A percentile compares a stretch with the other conserved stretches of the same genome.
These are phyloP conservation scores for Enoplosus armatus DNA, from an alignment of 2,797 vertebrate species.

Conservation along the genomic window DNA sequence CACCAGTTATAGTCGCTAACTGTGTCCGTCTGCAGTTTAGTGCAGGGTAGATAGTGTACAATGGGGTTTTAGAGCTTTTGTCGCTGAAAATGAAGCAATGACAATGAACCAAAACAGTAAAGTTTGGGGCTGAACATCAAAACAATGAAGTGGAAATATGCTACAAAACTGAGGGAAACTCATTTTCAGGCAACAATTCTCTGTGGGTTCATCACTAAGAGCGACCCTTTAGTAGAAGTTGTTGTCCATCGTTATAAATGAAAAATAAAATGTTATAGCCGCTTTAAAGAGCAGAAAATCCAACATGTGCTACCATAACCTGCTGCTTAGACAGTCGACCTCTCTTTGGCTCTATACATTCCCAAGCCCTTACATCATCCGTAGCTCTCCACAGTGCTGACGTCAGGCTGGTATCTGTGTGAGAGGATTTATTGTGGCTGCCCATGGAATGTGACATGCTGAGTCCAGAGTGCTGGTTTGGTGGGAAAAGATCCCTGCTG, in stretches of 20 bases:
- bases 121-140: not conserved
- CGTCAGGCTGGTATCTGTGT: slow-evolving; percentile 21
- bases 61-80: not conserved
- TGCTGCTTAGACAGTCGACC: not conserved
- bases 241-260: not conserved
- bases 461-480: slow-evolving; percentile 34
- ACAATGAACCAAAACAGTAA: not conserved
- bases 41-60: not conserved
- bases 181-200: not conserved
- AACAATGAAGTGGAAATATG: not conserved
- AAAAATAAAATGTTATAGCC: too few species aligned
- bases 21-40: not conserved
- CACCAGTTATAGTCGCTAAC: not conserved
- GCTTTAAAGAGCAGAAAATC: not conserved
- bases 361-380: slow-evolving; percentile 14
- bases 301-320: not conserved
- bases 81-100: not conserved
- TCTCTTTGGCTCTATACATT: slow-evolving; percentile 35
- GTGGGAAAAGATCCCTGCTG: slow-evolving; percentile 3
- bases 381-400: slow-evolving; percentile 26
- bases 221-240: not conserved
- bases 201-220: not conserved
- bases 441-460: slow-evolving; percentile 57
- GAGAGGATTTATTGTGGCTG: slow-evolving; percentile 25
- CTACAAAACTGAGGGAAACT: too few species aligned